These are phyloP conservation scores for Portunus trituberculatus DNA, from an alignment of 1,140 invertebrate species.

Conservation along the genomic window DNA sequence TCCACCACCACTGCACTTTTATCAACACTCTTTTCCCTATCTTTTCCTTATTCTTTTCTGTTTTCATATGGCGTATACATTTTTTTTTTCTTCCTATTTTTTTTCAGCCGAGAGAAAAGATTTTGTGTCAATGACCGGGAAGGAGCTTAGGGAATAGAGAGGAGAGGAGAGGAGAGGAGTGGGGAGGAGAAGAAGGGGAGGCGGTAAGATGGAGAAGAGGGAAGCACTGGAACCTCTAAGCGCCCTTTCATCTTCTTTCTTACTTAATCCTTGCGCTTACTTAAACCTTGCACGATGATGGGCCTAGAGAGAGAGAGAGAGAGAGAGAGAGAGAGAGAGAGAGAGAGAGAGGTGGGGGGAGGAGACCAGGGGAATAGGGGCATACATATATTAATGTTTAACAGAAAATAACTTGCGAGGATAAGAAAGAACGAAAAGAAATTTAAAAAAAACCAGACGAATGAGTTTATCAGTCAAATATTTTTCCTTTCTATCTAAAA, in stretches of 20 bases:
- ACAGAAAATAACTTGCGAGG: too few species aligned
- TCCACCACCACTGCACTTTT: not conserved
- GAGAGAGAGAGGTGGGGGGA: conserved; percentile 2
- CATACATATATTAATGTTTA: too few species aligned
- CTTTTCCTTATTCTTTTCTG: not conserved
- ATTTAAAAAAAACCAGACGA: too few species aligned
- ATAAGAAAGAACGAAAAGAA: too few species aligned
- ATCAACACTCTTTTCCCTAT: not conserved
- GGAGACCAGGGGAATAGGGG: not conserved
- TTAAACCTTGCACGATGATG: not conserved
- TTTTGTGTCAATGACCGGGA: conserved; percentile 21
- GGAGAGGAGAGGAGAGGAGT: too few species aligned
- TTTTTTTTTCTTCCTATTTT: not conserved
- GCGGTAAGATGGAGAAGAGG: not conserved
- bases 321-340: conserved; percentile 20
- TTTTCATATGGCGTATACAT: not conserved
- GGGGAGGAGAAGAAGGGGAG: not conserved
- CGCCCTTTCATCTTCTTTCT: not conserved
- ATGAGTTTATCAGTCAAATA: too few species aligned
- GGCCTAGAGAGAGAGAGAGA: conserved; percentile 1
- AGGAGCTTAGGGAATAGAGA: not conserved
- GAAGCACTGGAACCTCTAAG: not conserved
- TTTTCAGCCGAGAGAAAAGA: not conserved
- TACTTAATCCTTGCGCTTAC: not conserved
- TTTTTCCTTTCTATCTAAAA: too few species aligned